Conservation (phyloP, 1,140 invertebrate genomes). For the Oppia nitens region DNA sequence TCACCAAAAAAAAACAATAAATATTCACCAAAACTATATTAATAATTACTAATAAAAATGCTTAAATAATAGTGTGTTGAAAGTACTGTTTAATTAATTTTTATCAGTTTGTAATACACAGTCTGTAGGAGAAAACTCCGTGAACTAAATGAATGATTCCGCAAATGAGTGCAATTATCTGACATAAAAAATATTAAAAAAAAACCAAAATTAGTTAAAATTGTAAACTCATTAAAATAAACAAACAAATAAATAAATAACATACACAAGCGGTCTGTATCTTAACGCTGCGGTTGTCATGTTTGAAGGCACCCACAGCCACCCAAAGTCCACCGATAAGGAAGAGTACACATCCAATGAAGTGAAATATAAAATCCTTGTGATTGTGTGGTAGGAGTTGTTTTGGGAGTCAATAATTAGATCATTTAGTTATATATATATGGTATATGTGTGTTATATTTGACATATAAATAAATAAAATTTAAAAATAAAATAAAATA, state of each 20-base stretch:
- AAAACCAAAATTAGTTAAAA: neutral
- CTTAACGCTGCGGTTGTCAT: neutral
- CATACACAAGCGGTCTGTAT: slow-evolving; percentile 6
- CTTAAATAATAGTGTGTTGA: no score
- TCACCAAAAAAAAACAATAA: no score
- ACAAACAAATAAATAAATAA: neutral
- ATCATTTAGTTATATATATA: no score
- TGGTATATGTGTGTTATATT: no score
- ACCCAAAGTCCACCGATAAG: slow-evolving; percentile 5
- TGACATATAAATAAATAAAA: no score
- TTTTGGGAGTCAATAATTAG: no score
- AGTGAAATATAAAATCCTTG: slow-evolving; percentile 13
- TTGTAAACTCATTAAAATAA: neutral
- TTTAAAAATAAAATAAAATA: no score
- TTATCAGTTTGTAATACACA: slow-evolving; percentile 11
- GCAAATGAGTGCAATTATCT: slow-evolving; percentile 6
- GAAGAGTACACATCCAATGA: slow-evolving; percentile 3
- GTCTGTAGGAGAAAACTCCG: slow-evolving; percentile 6
- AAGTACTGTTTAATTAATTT: no score
- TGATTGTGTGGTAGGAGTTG: neutral
- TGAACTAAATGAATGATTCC: slow-evolving; percentile 8
- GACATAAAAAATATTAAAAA: neutral
- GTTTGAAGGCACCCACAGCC: neutral
- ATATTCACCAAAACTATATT: no score
- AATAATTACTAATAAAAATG: no score